These are phyloP conservation scores for Apeltes quadracus DNA, from an alignment of 2,113 vertebrate genomes.

Conservation along the genomic window DNA sequence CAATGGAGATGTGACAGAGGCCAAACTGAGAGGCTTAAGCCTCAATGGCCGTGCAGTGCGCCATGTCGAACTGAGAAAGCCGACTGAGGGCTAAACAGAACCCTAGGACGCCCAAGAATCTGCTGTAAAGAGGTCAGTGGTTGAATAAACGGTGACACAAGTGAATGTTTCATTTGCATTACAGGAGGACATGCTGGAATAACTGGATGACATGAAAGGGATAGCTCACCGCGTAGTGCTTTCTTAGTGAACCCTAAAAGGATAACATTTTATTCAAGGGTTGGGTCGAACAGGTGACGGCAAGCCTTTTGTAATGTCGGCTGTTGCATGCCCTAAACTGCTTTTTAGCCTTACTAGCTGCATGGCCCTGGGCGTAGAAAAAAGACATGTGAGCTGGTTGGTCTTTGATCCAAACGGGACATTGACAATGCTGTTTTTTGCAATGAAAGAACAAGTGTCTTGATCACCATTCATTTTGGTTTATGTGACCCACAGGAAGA, in stretches of 20 bases:
- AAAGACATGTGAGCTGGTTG: neutral
- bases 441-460: neutral
- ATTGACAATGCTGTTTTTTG: neutral
- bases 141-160: neutral
- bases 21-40: neutral
- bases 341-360: neutral
- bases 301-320: constrained; percentile 14
- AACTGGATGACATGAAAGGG: neutral
- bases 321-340: constrained; percentile 3
- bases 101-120: neutral
- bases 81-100: neutral
- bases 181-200: neutral
- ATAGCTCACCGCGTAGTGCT: neutral
- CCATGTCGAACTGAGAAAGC: neutral
- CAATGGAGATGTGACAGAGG: neutral
- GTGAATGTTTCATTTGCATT: neutral
- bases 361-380: neutral
- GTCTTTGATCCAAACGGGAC: neutral
- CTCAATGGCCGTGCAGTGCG: neutral
- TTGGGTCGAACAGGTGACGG: constrained; percentile 2
- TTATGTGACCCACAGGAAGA: neutral
- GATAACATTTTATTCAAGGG: neutral
- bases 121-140: neutral
- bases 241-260: neutral
- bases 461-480: neutral